These are phyloP conservation scores for Petaurus breviceps DNA, from an alignment of 2,113 vertebrate species.

Conservation along the genomic window DNA sequence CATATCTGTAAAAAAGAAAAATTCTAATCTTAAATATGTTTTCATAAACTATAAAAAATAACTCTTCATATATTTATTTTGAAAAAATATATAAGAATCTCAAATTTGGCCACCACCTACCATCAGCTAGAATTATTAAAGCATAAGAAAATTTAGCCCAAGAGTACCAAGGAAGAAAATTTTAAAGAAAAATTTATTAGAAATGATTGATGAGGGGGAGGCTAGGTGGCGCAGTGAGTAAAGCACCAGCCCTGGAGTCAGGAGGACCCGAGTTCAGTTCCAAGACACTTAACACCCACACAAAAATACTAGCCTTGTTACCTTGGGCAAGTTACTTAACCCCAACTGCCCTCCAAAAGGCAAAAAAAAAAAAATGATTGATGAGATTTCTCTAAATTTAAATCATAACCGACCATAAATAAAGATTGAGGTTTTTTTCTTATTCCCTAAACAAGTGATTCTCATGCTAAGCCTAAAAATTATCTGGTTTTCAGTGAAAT, in stretches of 20 bases:
- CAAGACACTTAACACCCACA: too few relatives aligned
- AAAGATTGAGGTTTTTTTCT: background rate
- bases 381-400: background rate
- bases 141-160: background rate
- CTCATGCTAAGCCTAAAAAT: background rate
- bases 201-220: background rate
- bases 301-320: too few relatives aligned
- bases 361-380: too few relatives aligned
- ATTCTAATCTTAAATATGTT: background rate
- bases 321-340: too few relatives aligned
- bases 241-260: too few relatives aligned
- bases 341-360: too few relatives aligned
- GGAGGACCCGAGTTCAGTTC: too few relatives aligned
- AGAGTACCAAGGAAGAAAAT: background rate
- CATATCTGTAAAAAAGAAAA: background rate
- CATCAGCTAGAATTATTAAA: background rate
- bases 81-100: background rate
- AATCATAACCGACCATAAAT: background rate
- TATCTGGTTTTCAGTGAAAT: background rate
- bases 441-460: background rate
- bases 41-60: background rate
- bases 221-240: too few relatives aligned
- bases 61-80: background rate
- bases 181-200: background rate
- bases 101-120: background rate